Conservation (phyloP, 2,113 vertebrate species). For the Ornithorhynchus anatinus region DNA sequence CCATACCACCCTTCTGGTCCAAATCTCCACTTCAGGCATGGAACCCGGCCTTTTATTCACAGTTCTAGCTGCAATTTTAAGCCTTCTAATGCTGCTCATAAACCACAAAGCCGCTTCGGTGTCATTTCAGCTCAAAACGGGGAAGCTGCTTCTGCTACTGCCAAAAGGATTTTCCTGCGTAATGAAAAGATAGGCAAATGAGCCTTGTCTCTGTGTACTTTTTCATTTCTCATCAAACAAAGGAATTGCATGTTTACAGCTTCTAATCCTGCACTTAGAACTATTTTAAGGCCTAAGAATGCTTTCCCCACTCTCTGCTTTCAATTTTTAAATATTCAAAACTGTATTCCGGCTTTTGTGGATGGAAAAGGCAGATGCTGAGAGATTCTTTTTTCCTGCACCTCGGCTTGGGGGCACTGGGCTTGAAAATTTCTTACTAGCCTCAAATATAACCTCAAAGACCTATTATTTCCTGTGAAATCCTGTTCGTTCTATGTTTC, state of each 20-base stretch:
- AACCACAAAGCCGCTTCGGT: neutral
- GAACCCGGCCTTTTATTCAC: neutral
- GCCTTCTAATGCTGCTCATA: neutral
- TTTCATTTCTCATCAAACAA: conserved; percentile 9
- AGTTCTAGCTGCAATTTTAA: neutral
- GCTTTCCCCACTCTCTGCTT: neutral
- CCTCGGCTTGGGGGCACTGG: neutral
- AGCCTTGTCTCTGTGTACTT: neutral
- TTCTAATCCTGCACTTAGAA: neutral
- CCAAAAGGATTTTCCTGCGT: neutral
- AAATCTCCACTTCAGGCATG: neutral
- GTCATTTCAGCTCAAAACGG: neutral
- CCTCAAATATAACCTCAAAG: neutral
- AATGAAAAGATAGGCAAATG: neutral
- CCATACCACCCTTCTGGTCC: neutral
- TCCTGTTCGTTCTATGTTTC: neutral
- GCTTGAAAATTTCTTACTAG: neutral
- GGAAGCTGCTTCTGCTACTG: neutral
- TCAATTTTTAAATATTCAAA: neutral
- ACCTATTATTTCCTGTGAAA: neutral
- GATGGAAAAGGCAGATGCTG: neutral
- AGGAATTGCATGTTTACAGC: neutral
- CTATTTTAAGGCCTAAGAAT: neutral
- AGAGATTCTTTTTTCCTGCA: neutral
- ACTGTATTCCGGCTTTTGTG: neutral